Conservation (phyloP, 1,140 invertebrate genomes). For the Drosophila pseudoananassae region DNA sequence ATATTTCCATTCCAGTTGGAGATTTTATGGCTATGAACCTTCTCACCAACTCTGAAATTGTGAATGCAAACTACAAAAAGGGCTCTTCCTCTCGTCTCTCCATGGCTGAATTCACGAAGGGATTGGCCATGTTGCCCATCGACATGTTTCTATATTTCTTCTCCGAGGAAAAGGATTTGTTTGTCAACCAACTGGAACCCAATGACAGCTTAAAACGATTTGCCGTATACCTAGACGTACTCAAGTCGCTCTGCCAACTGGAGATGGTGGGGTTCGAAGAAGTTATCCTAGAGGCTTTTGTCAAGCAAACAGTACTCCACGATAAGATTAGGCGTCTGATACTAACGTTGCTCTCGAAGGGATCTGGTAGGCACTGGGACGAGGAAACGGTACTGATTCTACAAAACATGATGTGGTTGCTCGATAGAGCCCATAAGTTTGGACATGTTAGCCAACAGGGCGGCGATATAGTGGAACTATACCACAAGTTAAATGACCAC, state of each 20-base stretch:
- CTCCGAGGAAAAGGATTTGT: slow-evolving; percentile 71
- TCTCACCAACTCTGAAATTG: neutral
- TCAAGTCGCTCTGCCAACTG: slow-evolving; percentile 84
- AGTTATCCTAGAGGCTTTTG: slow-evolving; percentile 39
- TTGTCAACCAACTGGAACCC: slow-evolving; percentile 42
- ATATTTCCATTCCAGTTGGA: slow-evolving; percentile 5
- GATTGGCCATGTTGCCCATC: slow-evolving; percentile 43
- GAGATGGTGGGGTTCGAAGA: slow-evolving; percentile 83
- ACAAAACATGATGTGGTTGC: slow-evolving; percentile 47
- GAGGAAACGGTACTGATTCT: slow-evolving; percentile 38
- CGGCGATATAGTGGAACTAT: slow-evolving; percentile 46
- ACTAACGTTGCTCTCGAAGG: slow-evolving; percentile 14
- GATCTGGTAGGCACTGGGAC: slow-evolving; percentile 23
- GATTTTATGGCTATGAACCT: slow-evolving; percentile 12
- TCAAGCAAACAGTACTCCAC: slow-evolving; percentile 34
- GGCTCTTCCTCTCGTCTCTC: slow-evolving; percentile 26
- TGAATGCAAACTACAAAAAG: neutral
- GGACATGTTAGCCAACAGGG: slow-evolving; percentile 25
- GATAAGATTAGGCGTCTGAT: slow-evolving; percentile 36
- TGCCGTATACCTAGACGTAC: slow-evolving; percentile 75
- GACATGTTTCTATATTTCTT: slow-evolving; percentile 74
- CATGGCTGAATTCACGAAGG: slow-evolving; percentile 41
- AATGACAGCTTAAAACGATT: slow-evolving; percentile 65
- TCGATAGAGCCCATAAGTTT: slow-evolving; percentile 50
- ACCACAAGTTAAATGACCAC: slow-evolving; percentile 40